Evolutionary conservation across 2,888 invertebrate genomes (phyloP).

Genomic region (Euphydryas editha): DNA sequence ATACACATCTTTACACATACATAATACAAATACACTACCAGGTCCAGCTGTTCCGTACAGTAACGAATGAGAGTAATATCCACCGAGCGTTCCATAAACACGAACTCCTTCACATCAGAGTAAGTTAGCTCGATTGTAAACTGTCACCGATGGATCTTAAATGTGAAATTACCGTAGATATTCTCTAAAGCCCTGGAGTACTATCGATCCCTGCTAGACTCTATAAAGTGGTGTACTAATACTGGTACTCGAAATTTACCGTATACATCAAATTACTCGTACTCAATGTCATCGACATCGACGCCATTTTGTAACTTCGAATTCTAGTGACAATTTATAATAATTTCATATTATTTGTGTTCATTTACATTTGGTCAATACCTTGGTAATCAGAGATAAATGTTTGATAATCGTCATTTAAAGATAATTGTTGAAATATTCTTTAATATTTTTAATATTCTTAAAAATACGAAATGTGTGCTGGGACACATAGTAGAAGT

Average conservation of each 20-base stretch:
- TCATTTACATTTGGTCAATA: no score
- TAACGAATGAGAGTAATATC: background rate
- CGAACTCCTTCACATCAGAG: constrained; percentile 13
- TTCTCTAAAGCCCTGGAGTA: constrained; percentile 36
- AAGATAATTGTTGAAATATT: no score
- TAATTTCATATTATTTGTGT: no score
- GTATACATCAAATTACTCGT: constrained; percentile 2
- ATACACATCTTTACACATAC: background rate
- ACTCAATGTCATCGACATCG: background rate
- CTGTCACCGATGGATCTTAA: constrained; percentile 33
- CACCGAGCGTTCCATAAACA: background rate
- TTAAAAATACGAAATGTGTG: no score
- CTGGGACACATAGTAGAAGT: no score
- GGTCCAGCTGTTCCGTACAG: background rate
- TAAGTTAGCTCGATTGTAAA: constrained; percentile 34
- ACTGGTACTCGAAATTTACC: background rate
- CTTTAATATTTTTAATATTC: no score
- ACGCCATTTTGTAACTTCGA: background rate
- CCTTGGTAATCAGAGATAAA: no score
- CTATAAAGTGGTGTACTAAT: background rate
- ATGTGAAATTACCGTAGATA: constrained; percentile 34
- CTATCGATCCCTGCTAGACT: constrained; percentile 32
- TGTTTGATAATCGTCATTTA: no score
- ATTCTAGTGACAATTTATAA: background rate
- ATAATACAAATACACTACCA: background rate